Percentiles rank a stretch among this genome's conserved stretches.
Conservation (phyloP, 2,113 vertebrate species). For the Gila orcuttii region DNA sequence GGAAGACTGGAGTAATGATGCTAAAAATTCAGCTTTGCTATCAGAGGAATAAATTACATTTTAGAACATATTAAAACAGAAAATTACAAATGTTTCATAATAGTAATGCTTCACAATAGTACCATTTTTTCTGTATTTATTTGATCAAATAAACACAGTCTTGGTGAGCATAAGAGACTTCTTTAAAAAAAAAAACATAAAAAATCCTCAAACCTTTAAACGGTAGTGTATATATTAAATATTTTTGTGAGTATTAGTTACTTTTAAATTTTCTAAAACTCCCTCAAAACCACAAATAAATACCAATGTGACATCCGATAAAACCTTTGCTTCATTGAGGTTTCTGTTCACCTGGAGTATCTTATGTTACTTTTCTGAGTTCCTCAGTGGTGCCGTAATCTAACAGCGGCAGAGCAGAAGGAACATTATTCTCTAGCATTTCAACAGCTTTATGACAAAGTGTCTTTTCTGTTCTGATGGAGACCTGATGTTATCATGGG, state of each 20-base stretch:
- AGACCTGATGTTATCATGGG: neutral
- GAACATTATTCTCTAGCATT: slow-evolving; percentile 1
- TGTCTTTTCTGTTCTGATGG: neutral
- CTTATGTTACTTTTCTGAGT: neutral
- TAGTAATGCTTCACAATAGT: neutral
- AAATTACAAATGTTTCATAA: neutral
- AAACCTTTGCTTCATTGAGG: neutral
- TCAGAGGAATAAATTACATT: neutral
- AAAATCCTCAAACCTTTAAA: neutral
- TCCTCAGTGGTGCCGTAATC: neutral
- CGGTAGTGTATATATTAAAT: too few species aligned
- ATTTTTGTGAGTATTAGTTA: neutral
- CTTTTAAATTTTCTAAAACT: neutral
- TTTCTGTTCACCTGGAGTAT: neutral
- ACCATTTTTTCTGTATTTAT: neutral
- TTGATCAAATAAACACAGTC: neutral
- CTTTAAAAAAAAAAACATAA: neutral
- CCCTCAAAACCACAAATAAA: neutral
- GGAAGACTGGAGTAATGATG: neutral
- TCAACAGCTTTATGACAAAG: neutral
- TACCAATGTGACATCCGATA: neutral
- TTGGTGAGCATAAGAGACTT: neutral
- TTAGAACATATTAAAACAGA: neutral
- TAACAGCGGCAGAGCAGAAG: neutral
- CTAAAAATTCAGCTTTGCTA: neutral